Evolutionary conservation across 2,113 vertebrate species (phyloP), one percentile per base, ranked within the genome.

Genomic region (Amblyornis subalaris): DNA sequence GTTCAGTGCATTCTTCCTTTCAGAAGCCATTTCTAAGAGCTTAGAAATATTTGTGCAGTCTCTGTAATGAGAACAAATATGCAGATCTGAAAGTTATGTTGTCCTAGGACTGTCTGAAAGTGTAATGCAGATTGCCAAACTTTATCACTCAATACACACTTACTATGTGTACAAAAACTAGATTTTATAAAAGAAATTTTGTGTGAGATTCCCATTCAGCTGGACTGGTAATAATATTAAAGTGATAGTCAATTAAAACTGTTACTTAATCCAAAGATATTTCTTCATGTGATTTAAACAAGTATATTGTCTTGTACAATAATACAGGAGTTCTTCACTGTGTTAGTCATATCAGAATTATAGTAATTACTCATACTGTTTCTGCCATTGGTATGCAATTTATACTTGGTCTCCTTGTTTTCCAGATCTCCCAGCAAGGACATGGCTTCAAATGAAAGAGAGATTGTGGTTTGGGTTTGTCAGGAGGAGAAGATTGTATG

Each of bases 401-500:
- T 77, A 77, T 71, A 31, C 82, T 66, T 85, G 36, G 12, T 86
- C 6, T 92, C 81, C 29, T 94, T 95, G 44, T 94, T 76, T 91
- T 89, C 9, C 77, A 99, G 99, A 96, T 98, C 98, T 70, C 97
- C 98, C 82, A 98, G 91, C 82, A 98, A 98, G 67, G 98, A 98
- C 60, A 98, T 98, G 92, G 97, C 97, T 73, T 96, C 97, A 26
- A 98, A 98, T 90, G 97, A 98, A 54, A 98, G 98, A 81, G 99
- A 99, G 97, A 99, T 99, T 77, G 98, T 99, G 60, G 98, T 99
- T 48, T 99, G 98, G 91, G 98, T 99, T 89, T 99, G 98, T 96
- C 98, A 98, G 50, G 99, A 99, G 91, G 99, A 99, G 88, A 99
- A 99, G 95, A 98, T 99, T 50, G 98, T 99, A 35, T 99, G 98